phyloP scores from a whole-genome alignment of 2,797 vertebrate species.

The Pteropus rufus region DNA sequence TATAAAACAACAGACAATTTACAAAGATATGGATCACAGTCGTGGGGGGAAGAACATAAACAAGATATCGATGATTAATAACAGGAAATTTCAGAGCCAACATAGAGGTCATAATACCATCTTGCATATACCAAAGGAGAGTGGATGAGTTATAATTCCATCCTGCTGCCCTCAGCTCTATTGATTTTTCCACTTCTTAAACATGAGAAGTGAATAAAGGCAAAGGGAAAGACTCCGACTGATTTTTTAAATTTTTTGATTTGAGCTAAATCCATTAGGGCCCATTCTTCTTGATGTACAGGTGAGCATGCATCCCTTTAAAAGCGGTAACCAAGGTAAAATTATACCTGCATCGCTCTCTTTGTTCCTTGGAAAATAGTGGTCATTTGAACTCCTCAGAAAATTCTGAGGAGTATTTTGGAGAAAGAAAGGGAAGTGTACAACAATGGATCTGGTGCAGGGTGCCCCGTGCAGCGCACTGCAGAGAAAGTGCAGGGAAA shows the following conservation, averaged over 20 bases:
- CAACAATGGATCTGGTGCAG: neutral
- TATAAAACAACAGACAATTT: conserved; percentile 50
- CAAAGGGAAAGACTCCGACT: conserved; percentile 65
- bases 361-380: conserved; percentile 7
- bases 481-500: neutral
- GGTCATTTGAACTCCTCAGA: conserved; percentile 26
- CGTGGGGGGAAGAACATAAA: conserved; percentile 56
- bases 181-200: conserved; percentile 73
- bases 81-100: conserved; percentile 75
- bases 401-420: neutral
- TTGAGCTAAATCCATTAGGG: conserved; percentile 68
- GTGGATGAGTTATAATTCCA: conserved; percentile 61
- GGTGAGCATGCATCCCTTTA: neutral
- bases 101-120: conserved; percentile 72
- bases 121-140: conserved; percentile 71
- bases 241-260: conserved; percentile 56
- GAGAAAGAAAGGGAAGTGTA: neutral
- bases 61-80: conserved; percentile 65
- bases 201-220: conserved; percentile 44
- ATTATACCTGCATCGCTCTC: neutral
- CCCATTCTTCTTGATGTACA: conserved; percentile 51
- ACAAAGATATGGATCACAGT: conserved; percentile 45
- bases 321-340: conserved; percentile 7
- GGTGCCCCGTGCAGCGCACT: neutral
- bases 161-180: conserved; percentile 65